Conservation (phyloP, 1,140 invertebrate species). For the Atta cephalotes region DNA sequence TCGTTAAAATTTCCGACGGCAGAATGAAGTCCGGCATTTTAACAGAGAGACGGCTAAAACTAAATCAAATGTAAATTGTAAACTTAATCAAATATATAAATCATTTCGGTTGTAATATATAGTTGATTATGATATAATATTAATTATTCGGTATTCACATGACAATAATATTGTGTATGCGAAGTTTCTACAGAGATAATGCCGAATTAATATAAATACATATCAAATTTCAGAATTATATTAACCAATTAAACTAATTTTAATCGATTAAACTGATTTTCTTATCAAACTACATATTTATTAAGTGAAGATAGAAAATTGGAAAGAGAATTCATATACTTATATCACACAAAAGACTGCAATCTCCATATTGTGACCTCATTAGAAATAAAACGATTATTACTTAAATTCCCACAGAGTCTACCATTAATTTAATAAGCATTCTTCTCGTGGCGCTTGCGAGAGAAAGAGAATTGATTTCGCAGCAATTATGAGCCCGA, state of each 20-base stretch:
- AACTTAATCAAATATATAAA: slow-evolving; percentile 35
- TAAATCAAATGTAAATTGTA: slow-evolving; percentile 34
- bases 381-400: slow-evolving; percentile 22
- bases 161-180: neutral
- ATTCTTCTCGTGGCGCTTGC: slow-evolving; percentile 8
- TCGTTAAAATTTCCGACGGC: slow-evolving; percentile 38
- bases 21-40: slow-evolving; percentile 22
- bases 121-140: slow-evolving; percentile 38
- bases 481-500: slow-evolving; percentile 45
- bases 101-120: slow-evolving; percentile 1
- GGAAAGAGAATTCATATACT: neutral
- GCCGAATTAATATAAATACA: slow-evolving; percentile 11
- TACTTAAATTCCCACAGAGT: slow-evolving; percentile 39
- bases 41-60: neutral
- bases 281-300: neutral
- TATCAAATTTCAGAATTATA: slow-evolving; percentile 7
- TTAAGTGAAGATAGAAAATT: neutral
- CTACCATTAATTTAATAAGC: slow-evolving; percentile 59
- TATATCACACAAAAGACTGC: neutral
- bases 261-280: neutral
- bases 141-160: neutral
- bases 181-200: neutral
- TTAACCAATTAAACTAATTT: neutral
- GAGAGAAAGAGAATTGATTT: slow-evolving; percentile 47
- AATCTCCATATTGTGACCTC: slow-evolving; percentile 22